Evolutionary conservation across 2,797 vertebrate species (phyloP).

Genomic region (Trachops cirrhosus): DNA sequence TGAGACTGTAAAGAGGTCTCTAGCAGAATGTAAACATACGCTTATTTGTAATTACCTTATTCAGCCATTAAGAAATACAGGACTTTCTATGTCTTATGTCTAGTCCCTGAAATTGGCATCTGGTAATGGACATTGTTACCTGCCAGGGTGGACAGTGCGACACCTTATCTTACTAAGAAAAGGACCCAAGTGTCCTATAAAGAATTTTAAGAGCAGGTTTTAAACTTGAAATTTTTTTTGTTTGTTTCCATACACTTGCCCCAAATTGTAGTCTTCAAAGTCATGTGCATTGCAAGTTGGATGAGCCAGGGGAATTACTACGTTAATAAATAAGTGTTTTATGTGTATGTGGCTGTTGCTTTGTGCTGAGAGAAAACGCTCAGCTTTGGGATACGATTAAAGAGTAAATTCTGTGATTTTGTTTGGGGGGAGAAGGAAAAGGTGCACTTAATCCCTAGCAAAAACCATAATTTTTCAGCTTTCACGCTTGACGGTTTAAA

Average conservation of each 20-base stretch:
- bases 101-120: conserved; percentile 1
- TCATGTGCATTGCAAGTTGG: conserved; percentile 54
- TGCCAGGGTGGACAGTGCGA: neutral
- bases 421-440: conserved; percentile 44
- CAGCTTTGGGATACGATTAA: conserved; percentile 43
- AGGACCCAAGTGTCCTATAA: conserved; percentile 44
- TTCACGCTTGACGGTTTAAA: conserved; percentile 31
- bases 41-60: neutral
- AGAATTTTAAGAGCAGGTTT: conserved; percentile 35
- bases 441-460: conserved; percentile 59
- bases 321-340: conserved; percentile 46
- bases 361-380: conserved; percentile 45
- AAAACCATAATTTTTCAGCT: conserved; percentile 26
- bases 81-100: neutral
- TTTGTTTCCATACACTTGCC: conserved; percentile 29
- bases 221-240: conserved; percentile 46
- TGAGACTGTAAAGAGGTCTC: neutral
- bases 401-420: conserved; percentile 45
- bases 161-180: conserved; percentile 11
- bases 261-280: conserved; percentile 46
- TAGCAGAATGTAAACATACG: conserved; percentile 15
- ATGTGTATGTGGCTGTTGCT: conserved; percentile 56
- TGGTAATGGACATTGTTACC: neutral
- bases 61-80: neutral
- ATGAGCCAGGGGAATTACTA: conserved; percentile 65